Percentiles rank a stretch among this genome's conserved stretches.
These are phyloP conservation scores for Melitaea cinxia DNA, from an alignment of 1,140 invertebrate species.

Conservation along the genomic window DNA sequence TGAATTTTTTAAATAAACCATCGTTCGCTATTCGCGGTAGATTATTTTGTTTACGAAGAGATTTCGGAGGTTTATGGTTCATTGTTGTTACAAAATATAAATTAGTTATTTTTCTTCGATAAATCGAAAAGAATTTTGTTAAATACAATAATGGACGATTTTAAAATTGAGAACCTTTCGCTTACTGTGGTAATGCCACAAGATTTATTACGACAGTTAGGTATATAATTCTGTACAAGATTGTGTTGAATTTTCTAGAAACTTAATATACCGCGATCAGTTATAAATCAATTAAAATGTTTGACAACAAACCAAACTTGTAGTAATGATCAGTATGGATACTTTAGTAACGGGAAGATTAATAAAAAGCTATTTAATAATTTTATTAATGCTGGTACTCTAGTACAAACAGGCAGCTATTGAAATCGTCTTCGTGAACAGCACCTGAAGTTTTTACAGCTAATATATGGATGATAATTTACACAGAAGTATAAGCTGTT, in stretches of 20 bases:
- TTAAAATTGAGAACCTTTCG: conserved; percentile 4
- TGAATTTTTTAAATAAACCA: conserved; percentile 47
- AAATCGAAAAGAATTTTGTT: conserved; percentile 19
- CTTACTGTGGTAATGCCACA: conserved; percentile 2
- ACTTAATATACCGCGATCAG: neutral
- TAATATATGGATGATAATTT: too few species aligned
- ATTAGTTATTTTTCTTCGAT: conserved; percentile 29
- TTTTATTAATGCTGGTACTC: too few species aligned
- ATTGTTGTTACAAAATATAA: conserved; percentile 52
- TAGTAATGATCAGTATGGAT: too few species aligned
- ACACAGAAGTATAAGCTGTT: too few species aligned
- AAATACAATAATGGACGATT: conserved; percentile 8
- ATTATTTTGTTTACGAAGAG: conserved; percentile 49
- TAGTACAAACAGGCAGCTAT: too few species aligned
- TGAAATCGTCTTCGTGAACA: too few species aligned
- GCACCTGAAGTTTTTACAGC: too few species aligned
- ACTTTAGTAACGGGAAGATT: too few species aligned
- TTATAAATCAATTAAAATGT: too few species aligned
- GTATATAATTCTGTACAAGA: neutral
- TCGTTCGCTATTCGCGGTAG: conserved; percentile 44
- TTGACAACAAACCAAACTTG: too few species aligned
- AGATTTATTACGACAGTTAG: conserved; percentile 13
- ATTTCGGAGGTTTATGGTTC: conserved; percentile 49
- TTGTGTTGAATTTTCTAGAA: neutral
- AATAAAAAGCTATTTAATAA: too few species aligned